Percentiles rank a stretch among this genome's conserved stretches.
These are phyloP conservation scores for Maconellicoccus hirsutus DNA, from an alignment of 1,140 invertebrate species.

Conservation along the genomic window DNA sequence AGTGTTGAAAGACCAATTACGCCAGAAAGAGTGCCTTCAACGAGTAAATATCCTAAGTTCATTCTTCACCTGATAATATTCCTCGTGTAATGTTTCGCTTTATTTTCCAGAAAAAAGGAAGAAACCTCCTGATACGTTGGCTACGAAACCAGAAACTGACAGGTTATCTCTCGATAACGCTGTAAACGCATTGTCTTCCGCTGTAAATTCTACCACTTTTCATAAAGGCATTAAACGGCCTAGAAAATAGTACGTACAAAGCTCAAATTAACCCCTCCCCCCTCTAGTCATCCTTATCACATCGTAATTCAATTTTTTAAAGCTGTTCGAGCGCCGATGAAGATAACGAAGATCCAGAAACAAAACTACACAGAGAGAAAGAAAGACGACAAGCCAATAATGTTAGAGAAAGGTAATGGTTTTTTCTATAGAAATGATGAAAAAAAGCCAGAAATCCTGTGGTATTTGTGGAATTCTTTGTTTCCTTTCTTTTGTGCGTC, in stretches of 20 bases:
- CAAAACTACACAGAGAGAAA: conserved; percentile 88
- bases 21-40: conserved; percentile 11
- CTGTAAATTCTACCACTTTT: conserved; percentile 41
- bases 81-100: no score
- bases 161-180: conserved; percentile 36
- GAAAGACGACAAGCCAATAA: conserved; percentile 96
- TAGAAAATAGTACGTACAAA: conserved; percentile 59
- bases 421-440: not conserved
- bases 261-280: conserved; percentile 5
- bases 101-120: conserved; percentile 68
- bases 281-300: conserved; percentile 25
- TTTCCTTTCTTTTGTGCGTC: no score
- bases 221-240: conserved; percentile 55
- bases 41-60: not conserved
- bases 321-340: conserved; percentile 62
- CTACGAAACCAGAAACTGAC: conserved; percentile 59
- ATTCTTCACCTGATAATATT: not conserved
- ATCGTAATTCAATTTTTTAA: conserved; percentile 26
- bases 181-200: conserved; percentile 41
- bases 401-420: conserved; percentile 81
- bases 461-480: no score
- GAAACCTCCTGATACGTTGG: conserved; percentile 60
- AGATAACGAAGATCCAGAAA: conserved; percentile 61
- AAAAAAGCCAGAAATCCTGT: no score
- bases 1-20: conserved; percentile 11